Conservation (phyloP, 2,113 vertebrate species). For the Sitta europaea region DNA sequence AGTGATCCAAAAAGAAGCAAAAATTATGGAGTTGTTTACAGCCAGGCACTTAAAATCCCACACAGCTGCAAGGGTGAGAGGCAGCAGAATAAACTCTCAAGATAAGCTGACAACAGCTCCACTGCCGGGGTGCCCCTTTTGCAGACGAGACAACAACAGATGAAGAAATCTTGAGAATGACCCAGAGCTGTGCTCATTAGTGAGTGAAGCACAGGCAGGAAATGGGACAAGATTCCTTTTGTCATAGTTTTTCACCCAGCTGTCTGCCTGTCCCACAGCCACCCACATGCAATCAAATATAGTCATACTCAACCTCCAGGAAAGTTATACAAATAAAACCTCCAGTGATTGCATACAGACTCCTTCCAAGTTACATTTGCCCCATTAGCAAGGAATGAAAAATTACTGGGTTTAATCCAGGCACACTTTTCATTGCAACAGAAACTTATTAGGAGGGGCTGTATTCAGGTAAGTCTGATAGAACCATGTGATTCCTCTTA, state of each 20-base stretch:
- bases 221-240: slow-evolving; percentile 41
- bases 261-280: slow-evolving; percentile 31
- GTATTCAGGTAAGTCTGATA: slow-evolving; percentile 4
- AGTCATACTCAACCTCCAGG: background rate
- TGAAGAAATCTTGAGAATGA: slow-evolving; percentile 54
- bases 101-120: slow-evolving; percentile 50
- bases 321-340: slow-evolving; percentile 1
- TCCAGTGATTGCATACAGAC: slow-evolving; percentile 5
- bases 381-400: slow-evolving; percentile 6
- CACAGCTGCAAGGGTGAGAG: slow-evolving; percentile 35
- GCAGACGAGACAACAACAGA: slow-evolving; percentile 58
- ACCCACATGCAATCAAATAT: slow-evolving; percentile 33
- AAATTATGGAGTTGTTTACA: slow-evolving; percentile 22
- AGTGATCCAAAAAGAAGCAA: slow-evolving; percentile 30
- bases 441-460: background rate
- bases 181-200: slow-evolving; percentile 44
- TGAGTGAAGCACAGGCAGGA: slow-evolving; percentile 34
- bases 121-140: slow-evolving; percentile 27
- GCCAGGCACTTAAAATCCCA: slow-evolving; percentile 10
- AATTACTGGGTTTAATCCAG: background rate
- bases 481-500: background rate
- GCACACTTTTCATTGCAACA: background rate
- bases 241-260: slow-evolving; percentile 53
- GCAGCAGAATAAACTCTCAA: slow-evolving; percentile 39
- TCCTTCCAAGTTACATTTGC: slow-evolving; percentile 19